A percentile compares a stretch with the other conserved stretches of the same genome.
phyloP scores from a whole-genome alignment of 2,797 vertebrate species.

The Lemur catta region DNA sequence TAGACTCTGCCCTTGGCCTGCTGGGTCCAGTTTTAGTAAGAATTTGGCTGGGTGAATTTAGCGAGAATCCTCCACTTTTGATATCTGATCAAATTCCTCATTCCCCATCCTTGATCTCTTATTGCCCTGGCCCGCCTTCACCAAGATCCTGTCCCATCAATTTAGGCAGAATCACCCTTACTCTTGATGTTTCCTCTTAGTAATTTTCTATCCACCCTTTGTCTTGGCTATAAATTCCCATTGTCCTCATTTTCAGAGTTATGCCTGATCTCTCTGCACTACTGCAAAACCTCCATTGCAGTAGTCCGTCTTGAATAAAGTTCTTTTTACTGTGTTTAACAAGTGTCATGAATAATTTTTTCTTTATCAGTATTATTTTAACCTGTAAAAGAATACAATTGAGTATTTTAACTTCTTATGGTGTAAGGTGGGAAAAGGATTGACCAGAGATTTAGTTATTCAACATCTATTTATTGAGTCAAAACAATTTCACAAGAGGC shows the following conservation, averaged over 20 bases:
- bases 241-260: background rate
- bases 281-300: background rate
- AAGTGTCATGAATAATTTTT: background rate
- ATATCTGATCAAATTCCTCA: background rate
- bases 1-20: background rate
- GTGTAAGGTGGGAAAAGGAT: background rate
- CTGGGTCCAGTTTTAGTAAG: background rate
- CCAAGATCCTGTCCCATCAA: background rate
- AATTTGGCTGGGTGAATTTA: background rate
- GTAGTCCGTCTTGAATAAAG: background rate
- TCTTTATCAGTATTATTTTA: background rate
- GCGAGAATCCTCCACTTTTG: background rate
- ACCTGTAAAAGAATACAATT: background rate
- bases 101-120: background rate
- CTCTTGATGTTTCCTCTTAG: background rate
- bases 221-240: background rate
- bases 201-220: background rate
- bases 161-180: background rate
- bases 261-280: too few relatives aligned
- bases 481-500: background rate
- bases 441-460: background rate
- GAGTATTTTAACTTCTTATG: conserved; percentile 31
- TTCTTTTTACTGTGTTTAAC: background rate
- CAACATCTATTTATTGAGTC: background rate
- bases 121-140: background rate